Percentiles rank a stretch among this genome's conserved stretches.
phyloP scores from a whole-genome alignment of 2,113 vertebrate genomes.

The Catharus fuscescens region DNA sequence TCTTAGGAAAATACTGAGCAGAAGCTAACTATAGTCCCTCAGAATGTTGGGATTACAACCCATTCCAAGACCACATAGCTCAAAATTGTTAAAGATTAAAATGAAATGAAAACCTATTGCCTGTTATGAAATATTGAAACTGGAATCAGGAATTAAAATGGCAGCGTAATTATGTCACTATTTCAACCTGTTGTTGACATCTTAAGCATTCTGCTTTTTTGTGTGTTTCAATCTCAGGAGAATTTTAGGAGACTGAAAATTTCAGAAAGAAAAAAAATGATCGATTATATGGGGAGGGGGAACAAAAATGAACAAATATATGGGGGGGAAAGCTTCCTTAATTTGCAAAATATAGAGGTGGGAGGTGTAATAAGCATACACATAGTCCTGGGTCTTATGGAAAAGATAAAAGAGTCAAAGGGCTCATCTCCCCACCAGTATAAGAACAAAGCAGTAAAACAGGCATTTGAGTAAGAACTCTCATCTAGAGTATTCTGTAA shows the following conservation, averaged over 20 bases:
- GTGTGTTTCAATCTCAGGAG: not conserved
- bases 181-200: not conserved
- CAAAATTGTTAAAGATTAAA: not conserved
- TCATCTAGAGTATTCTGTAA: not conserved
- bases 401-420: not conserved
- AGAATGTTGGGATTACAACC: not conserved
- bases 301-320: not conserved
- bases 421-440: not conserved
- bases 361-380: not conserved
- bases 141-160: not conserved
- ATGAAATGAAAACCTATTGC: not conserved
- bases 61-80: not conserved
- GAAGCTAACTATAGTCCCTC: not conserved
- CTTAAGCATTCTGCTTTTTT: not conserved
- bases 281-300: not conserved
- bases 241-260: not conserved
- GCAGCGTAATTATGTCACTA: not conserved
- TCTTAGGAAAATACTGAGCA: not conserved
- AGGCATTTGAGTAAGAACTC: not conserved
- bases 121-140: not conserved
- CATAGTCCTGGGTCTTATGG: not conserved
- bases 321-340: rapidly evolving
- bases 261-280: not conserved
- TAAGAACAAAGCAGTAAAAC: not conserved
- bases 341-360: not conserved